Evolutionary conservation across 2,797 vertebrate genomes (phyloP).

Genomic region (Hypotaenidia philippensis): DNA sequence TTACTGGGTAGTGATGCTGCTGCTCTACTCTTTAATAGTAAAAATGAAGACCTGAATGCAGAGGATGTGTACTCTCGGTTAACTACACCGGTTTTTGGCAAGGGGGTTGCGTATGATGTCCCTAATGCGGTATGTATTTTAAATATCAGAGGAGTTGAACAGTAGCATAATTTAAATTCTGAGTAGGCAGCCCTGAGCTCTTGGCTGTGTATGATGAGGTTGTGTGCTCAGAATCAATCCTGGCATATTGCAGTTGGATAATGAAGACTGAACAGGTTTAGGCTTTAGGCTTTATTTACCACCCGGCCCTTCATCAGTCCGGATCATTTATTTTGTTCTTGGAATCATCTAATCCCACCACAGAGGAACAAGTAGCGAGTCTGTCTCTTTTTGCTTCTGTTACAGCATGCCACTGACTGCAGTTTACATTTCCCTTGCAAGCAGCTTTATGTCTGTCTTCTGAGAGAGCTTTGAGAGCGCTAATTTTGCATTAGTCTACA

Average conservation of each 20-base stretch:
- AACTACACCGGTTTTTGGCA: constrained; percentile 96
- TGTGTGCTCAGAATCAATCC: accelerated
- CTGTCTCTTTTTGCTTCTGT: not conserved
- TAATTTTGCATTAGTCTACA: not conserved
- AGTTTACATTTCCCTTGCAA: not conserved
- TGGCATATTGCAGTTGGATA: not conserved
- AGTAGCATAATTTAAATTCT: not conserved
- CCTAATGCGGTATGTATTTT: constrained; percentile 88
- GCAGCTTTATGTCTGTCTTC: not conserved
- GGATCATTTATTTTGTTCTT: not conserved
- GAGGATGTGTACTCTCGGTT: constrained; percentile 95
- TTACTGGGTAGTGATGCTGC: constrained; percentile 95
- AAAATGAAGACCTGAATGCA: constrained; percentile 96
- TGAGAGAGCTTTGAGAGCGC: not conserved
- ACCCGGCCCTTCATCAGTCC: not conserved
- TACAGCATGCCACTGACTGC: not conserved
- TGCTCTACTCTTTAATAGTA: constrained; percentile 95
- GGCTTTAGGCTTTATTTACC: not conserved
- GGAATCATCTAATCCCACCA: not conserved
- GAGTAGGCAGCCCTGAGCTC: not conserved
- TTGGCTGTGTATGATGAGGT: not conserved
- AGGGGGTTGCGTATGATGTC: constrained; percentile 95
- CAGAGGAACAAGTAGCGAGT: not conserved
- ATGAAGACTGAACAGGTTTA: not conserved
- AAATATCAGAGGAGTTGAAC: not conserved